Base-by-base conservation (phyloP, 2,888 invertebrate genomes). In the Heliconius sara region DNA sequence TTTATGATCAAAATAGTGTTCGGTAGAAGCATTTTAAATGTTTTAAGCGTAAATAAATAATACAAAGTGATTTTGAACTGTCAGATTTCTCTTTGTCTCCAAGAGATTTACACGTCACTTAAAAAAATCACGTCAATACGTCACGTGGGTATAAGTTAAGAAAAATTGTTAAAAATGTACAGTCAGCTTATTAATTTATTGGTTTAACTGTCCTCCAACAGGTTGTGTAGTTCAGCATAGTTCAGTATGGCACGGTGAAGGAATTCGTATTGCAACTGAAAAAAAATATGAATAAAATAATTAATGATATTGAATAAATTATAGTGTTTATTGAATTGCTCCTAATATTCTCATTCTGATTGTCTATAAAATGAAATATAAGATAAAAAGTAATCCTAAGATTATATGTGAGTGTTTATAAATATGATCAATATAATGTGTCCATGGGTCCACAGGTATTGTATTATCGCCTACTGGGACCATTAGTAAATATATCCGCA, bases 191-290 rank as follows among this genome's bases (percentile, higher is more conserved):
- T 65, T 72, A 74, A 34, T 52, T 16, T 34, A 72, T 57, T 34
- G 76, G 90, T 86, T 95, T 95, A 95, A 90, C 95, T 95, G 88
- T 95, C 95, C 81, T 97, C 97, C 77, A 96, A 96, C 83, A 98
- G 94, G 92, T 97, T 97, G 95, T 98, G 98, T 85, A 98, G 96
- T 92, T 98, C 98, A 84, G 98, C 97, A 91, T 98, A 98, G 95
- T 98, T 98, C 85, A 98, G 96, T 92, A 98, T 97, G 91, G 98
- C 98, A 95, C 98, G 97, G 95, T 98, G 98, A 87, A 98, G 96
- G 95, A 98, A 98, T 96, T 98, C 98, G 94, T 98, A 98, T 95
- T 98, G 98, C 92, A 97, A 97, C 98, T 98, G 95, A 52, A 96
- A 96, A 84, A 80, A 80, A 76, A 22, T 2, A 52, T 52, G 19